Evolutionary conservation across 2,888 invertebrate species (phyloP), one percentile per base, ranked within the genome.

Genomic region (Erpobdella octoculata): DNA sequence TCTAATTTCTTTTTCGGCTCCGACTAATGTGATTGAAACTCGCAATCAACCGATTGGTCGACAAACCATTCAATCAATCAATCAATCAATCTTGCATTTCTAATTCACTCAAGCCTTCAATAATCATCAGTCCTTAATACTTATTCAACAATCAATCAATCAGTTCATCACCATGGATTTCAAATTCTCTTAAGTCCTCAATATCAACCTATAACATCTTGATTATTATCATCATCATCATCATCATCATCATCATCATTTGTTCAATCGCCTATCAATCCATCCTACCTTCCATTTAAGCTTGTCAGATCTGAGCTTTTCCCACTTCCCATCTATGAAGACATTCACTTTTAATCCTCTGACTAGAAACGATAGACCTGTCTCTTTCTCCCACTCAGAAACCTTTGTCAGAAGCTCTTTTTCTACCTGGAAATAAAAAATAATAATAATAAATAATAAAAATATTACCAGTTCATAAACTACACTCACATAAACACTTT

Each of bases 1-100:
- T 62, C 53, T 3, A 53, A 15, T 53, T 53, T n/a, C n/a, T n/a
- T 41, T 41, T 41, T n/a, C n/a, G 46, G 46, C 12, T 15, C n/a
- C 46, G 46, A 41, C n/a, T 41, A 41, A 41, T n/a, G n/a, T n/a
- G n/a, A n/a, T n/a, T n/a, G n/a, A n/a, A n/a, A n/a, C n/a, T n/a
- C n/a, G n/a, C 46, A 41, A 41, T 41, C 46, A 41, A 41, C n/a
- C 46, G n/a, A n/a, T 41, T n/a, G n/a, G n/a, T 41, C 46, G n/a
- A 41, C 46, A 12, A 41, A 41, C 46, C 46, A 41, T 15, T n/a
- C 46, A 41, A 41, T 41, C 46, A 41, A 41, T 41, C 46, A 41
- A 41, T n/a, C 46, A 41, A 41, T n/a, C n/a, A 41, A n/a, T n/a
- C 12, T 15, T 15, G 46, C 46, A 12, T n/a, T 41, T n/a, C 12